Percentiles rank a stretch among this genome's conserved stretches.
phyloP scores from a whole-genome alignment of 2,113 vertebrate genomes.

The Empidonax alnorum region DNA sequence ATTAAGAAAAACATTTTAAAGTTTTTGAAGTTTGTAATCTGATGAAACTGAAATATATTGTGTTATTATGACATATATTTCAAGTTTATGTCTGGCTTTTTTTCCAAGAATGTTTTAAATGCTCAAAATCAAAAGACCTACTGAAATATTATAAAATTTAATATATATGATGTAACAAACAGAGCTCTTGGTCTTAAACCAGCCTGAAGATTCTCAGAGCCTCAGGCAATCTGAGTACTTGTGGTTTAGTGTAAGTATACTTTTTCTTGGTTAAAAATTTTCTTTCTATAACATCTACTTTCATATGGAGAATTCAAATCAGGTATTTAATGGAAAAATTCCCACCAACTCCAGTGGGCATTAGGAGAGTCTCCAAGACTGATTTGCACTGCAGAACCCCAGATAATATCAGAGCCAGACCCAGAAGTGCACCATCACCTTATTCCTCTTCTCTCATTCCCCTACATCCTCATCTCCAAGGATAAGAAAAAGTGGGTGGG shows the following conservation, averaged over 20 bases:
- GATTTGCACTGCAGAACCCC: background rate
- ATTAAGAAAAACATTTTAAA: background rate
- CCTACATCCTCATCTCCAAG: background rate
- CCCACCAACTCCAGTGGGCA: background rate
- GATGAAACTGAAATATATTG: background rate
- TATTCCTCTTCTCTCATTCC: background rate
- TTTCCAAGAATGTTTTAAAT: background rate
- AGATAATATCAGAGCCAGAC: background rate
- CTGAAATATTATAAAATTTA: background rate
- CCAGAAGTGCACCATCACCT: background rate
- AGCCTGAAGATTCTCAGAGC: background rate
- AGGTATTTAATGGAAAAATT: background rate
- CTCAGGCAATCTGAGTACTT: background rate
- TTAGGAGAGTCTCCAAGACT: background rate
- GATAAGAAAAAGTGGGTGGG: background rate
- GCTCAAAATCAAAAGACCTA: background rate
- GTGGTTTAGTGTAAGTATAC: background rate
- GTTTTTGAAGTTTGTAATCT: background rate
- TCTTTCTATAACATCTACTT: background rate
- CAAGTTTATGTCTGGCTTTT: background rate
- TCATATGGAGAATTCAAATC: rapidly evolving
- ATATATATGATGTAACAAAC: background rate
- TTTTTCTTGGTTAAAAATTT: background rate
- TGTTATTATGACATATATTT: background rate
- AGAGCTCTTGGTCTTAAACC: background rate